These are phyloP conservation scores for Drosophila macrospina DNA, from an alignment of 2,888 invertebrate species.

Conservation along the genomic window DNA sequence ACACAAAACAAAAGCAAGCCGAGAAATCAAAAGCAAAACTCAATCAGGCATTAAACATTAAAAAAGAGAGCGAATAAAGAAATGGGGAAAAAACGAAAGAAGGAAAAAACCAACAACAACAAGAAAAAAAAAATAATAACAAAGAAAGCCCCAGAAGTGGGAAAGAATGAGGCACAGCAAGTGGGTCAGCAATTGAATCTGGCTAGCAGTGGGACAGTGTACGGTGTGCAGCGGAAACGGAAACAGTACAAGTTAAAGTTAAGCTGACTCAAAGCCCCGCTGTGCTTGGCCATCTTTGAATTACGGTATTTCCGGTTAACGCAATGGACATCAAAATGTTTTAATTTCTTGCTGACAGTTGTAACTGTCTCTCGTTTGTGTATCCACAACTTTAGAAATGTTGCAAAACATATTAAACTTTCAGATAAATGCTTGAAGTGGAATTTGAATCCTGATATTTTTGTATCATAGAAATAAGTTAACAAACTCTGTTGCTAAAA, in stretches of 20 bases:
- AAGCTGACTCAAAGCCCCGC: constrained; percentile 32
- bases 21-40: constrained; percentile 77
- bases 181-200: constrained; percentile 27
- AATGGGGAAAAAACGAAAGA: too few species aligned
- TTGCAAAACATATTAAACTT: constrained; percentile 8
- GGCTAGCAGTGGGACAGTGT: constrained; percentile 7
- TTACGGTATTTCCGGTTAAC: constrained; percentile 73
- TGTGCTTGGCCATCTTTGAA: constrained; percentile 65
- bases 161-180: constrained; percentile 2
- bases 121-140: neutral
- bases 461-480: constrained; percentile 1
- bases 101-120: constrained; percentile 24
- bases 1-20: constrained; percentile 64
- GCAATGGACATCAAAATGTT: constrained; percentile 54
- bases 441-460: constrained; percentile 10
- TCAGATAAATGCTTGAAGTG: constrained; percentile 3
- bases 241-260: constrained; percentile 69
- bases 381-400: constrained; percentile 26
- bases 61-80: constrained; percentile 49
- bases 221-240: constrained; percentile 46
- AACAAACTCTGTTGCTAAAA: constrained; percentile 9
- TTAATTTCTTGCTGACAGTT: constrained; percentile 56
- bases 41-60: constrained; percentile 81
- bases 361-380: constrained; percentile 11
- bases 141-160: constrained; percentile 17